phyloP scores from a whole-genome alignment of 2,797 vertebrate species.

The Furcifer pardalis region DNA sequence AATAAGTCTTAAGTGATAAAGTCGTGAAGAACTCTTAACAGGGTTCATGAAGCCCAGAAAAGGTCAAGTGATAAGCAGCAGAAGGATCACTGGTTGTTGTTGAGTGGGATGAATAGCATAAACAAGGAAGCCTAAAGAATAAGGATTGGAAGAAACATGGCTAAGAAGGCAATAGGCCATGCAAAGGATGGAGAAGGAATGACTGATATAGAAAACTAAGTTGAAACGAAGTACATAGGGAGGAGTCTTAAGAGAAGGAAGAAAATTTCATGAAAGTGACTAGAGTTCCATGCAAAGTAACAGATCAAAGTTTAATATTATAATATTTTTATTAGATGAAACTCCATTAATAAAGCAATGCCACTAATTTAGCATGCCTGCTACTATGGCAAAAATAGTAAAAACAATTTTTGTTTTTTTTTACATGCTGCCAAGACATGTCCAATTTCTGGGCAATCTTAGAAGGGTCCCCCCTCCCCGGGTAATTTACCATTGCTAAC shows the following conservation, averaged over 20 bases:
- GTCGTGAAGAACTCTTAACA: not conserved
- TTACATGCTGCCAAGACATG: too few species aligned
- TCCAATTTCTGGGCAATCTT: too few species aligned
- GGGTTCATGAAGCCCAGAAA: not conserved
- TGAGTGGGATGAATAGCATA: not conserved
- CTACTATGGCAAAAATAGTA: not conserved
- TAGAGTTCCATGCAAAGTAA: not conserved
- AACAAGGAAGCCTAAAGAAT: not conserved
- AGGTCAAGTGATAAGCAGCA: not conserved
- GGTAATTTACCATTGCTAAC: too few species aligned
- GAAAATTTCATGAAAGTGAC: not conserved
- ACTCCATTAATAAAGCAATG: not conserved
- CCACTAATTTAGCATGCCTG: not conserved
- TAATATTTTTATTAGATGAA: not conserved
- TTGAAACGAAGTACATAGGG: not conserved
- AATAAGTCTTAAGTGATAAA: not conserved
- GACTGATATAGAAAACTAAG: not conserved
- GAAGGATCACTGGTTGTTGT: not conserved
- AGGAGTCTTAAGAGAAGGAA: not conserved
- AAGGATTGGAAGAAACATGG: not conserved
- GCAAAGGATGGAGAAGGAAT: not conserved
- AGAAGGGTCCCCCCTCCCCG: too few species aligned
- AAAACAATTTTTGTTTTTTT: not conserved
- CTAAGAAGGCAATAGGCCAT: not conserved
- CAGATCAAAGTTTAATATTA: not conserved